Conservation (phyloP, 2,113 vertebrate genomes). For the Acrocephalus kingi region DNA sequence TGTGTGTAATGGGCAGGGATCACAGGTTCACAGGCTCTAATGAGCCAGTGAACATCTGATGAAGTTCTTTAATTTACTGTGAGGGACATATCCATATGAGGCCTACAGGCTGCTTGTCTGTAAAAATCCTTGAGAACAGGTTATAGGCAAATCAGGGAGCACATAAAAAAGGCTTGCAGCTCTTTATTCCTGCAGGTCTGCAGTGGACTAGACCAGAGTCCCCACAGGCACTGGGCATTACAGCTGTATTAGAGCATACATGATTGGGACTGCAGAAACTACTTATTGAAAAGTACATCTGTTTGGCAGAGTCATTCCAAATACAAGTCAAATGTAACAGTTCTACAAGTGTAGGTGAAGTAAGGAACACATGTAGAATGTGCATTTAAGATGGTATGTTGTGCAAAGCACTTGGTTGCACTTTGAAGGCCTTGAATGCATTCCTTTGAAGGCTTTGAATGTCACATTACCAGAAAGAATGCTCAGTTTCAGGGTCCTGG, state of each 20-base stretch:
- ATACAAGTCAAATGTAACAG: background rate
- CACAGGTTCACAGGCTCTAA: background rate
- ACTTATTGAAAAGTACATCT: background rate
- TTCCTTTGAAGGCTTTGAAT: background rate
- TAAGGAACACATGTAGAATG: background rate
- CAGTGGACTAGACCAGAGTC: background rate
- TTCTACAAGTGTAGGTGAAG: background rate
- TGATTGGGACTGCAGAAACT: background rate
- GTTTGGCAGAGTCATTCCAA: background rate
- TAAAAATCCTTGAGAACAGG: background rate
- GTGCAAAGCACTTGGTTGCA: background rate
- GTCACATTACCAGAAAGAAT: background rate
- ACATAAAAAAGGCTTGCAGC: background rate
- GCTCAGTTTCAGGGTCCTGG: background rate
- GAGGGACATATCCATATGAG: background rate
- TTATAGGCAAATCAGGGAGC: background rate
- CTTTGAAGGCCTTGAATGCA: background rate
- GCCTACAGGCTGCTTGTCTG: background rate
- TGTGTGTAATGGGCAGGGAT: background rate
- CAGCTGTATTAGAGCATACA: background rate
- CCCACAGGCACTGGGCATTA: background rate
- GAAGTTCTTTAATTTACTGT: background rate
- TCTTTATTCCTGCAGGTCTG: background rate
- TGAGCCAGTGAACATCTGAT: background rate
- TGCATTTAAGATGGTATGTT: background rate